Evolutionary conservation across 1,140 invertebrate species (phyloP).

Genomic region (Plodia interpunctella): DNA sequence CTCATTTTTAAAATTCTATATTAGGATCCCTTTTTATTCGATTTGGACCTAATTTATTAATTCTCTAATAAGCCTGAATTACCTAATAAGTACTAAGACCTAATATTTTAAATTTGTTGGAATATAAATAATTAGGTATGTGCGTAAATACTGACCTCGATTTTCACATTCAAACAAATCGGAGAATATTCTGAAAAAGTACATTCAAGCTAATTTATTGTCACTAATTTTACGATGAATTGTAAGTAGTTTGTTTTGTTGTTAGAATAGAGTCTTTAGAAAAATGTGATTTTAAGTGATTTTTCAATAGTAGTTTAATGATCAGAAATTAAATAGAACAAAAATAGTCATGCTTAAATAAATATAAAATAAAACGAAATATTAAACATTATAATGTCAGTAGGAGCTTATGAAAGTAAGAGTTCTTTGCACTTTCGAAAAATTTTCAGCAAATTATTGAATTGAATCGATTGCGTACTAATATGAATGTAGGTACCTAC

Average conservation of each 20-base stretch:
- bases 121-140: too few relatives aligned
- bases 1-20: too few relatives aligned
- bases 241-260: slow-evolving; percentile 1
- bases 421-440: slow-evolving; percentile 23
- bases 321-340: background rate
- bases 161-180: too few relatives aligned
- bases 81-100: too few relatives aligned
- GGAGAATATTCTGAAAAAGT: too few relatives aligned
- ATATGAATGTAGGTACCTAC: slow-evolving; percentile 33
- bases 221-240: background rate
- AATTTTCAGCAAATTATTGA: slow-evolving; percentile 23
- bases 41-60: too few relatives aligned
- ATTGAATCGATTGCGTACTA: slow-evolving; percentile 25
- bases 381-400: slow-evolving; percentile 10
- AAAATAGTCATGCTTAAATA: background rate
- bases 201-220: too few relatives aligned
- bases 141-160: too few relatives aligned
- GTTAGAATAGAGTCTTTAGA: background rate
- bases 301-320: background rate
- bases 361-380: background rate
- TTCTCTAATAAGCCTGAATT: too few relatives aligned
- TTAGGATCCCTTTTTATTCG: too few relatives aligned
- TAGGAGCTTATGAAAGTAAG: slow-evolving; percentile 22
- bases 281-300: background rate
- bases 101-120: too few relatives aligned